These are phyloP conservation scores for Cerceris ruficornis DNA, from an alignment of 2,888 invertebrate genomes.

Conservation along the genomic window DNA sequence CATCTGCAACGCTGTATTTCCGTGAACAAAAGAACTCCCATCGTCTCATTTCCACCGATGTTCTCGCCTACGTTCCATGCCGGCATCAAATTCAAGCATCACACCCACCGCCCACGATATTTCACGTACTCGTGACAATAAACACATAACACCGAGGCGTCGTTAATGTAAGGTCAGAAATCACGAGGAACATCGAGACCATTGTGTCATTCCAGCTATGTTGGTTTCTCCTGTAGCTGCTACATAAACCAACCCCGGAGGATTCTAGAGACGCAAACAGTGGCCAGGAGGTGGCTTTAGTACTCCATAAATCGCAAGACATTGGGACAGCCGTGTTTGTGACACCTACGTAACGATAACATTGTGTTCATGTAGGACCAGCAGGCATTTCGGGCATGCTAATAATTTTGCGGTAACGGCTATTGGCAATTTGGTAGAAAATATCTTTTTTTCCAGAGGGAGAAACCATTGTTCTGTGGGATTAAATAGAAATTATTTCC, in stretches of 20 bases:
- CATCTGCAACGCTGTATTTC: too few relatives aligned
- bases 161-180: constrained; percentile 22
- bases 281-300: constrained; percentile 47
- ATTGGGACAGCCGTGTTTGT: constrained; percentile 36
- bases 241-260: constrained; percentile 39
- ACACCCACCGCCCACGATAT: background rate
- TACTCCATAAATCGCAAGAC: constrained; percentile 60
- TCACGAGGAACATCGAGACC: constrained; percentile 22
- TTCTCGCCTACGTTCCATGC: too few relatives aligned
- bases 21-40: too few relatives aligned
- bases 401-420: constrained; percentile 6
- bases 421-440: background rate
- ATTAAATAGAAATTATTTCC: too few relatives aligned
- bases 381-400: constrained; percentile 31
- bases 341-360: constrained; percentile 26
- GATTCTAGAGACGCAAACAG: constrained; percentile 26
- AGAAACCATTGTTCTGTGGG: too few relatives aligned
- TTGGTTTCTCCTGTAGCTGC: constrained; percentile 18
- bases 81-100: background rate
- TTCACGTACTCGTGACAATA: background rate
- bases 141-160: too few relatives aligned
- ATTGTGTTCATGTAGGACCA: constrained; percentile 24
- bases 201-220: constrained; percentile 30
- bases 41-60: too few relatives aligned
- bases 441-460: too few relatives aligned